phyloP scores from a whole-genome alignment of 1,140 invertebrate species.

The Scaptomyza hsui region DNA sequence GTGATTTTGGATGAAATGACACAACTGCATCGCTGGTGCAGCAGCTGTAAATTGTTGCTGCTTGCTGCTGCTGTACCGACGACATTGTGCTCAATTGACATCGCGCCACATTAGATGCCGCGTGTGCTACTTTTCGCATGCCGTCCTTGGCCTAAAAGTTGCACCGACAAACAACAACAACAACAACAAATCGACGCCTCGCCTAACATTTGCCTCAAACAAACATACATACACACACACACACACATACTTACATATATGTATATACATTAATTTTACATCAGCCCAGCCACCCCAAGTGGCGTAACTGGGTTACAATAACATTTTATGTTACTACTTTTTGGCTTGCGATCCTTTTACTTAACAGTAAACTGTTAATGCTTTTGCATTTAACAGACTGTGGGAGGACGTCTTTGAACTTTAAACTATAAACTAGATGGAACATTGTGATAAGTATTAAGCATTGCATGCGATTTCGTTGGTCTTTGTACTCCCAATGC shows the following conservation, averaged over 20 bases:
- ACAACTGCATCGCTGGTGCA: constrained; percentile 9
- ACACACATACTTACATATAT: neutral
- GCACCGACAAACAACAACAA: constrained; percentile 40
- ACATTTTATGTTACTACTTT: constrained; percentile 13
- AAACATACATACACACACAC: constrained; percentile 3
- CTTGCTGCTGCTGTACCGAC: constrained; percentile 10
- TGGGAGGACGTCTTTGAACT: too few species aligned
- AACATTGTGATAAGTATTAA: too few species aligned
- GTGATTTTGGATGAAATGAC: constrained; percentile 48
- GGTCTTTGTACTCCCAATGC: too few species aligned
- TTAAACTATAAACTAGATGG: too few species aligned
- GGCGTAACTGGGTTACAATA: constrained; percentile 39
- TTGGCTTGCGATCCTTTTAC: constrained; percentile 28
- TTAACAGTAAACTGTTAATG: constrained; percentile 22
- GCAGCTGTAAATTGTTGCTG: neutral
- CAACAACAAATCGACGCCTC: constrained; percentile 35
- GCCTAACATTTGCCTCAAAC: constrained; percentile 19
- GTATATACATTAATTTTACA: constrained; percentile 10
- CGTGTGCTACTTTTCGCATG: constrained; percentile 47
- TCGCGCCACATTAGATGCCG: constrained; percentile 34
- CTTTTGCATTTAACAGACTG: too few species aligned
- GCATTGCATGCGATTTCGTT: too few species aligned
- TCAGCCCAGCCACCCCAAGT: constrained; percentile 18
- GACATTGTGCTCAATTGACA: constrained; percentile 41
- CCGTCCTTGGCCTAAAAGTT: constrained; percentile 48